Base-by-base conservation (phyloP, 2,113 vertebrate genomes). In the Excalfactoria chinensis region DNA sequence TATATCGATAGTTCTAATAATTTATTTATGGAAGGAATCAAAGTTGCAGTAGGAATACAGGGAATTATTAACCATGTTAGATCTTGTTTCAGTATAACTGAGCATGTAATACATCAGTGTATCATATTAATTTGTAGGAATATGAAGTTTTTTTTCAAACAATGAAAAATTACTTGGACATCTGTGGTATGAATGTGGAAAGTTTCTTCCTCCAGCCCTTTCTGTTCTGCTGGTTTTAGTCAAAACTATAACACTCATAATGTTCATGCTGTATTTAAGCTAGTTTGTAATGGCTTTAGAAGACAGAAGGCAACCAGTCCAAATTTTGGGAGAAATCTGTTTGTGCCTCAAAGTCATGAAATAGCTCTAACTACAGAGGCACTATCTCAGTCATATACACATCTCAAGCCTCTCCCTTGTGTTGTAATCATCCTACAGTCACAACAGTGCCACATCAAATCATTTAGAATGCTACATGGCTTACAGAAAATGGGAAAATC, bases 11-110 rank as follows among this genome's bases (percentile, higher is more conserved):
- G 25, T 59, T 93, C 48, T 91, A 86, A 73, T 95, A 35, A 81
- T 84, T 93, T 89, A 83, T 93, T 91, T 87, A 87, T 91, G 64
- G 44, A 87, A 77, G 11, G 53, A 91, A 74, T 81, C 30, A 58
- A 75, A 95, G 28, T 53, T 91, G 4, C 22, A 79, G 37, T 40
- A 82, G 23, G 15, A 82, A 63, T 58, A 59, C 9, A 69, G 58
- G 40, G 44, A 86, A 93, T 90, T 60, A 69, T 12, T 83, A 43
- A 18, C 25, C n/a, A 2, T 68, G 11, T 63, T 68, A 60, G 77
- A 88, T 76, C 35, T 71, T 79, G 8, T 14, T 71, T 79, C 53
- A 43, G 19, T 43, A 58, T 69, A 63, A 64, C 41, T 84, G 28
- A 71, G 7, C 5, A 23, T 60, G 6, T 58, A 49, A 55, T 70